Evolutionary conservation across 2,888 invertebrate genomes (phyloP).

Genomic region (Chalcosyrphus nemorum): DNA sequence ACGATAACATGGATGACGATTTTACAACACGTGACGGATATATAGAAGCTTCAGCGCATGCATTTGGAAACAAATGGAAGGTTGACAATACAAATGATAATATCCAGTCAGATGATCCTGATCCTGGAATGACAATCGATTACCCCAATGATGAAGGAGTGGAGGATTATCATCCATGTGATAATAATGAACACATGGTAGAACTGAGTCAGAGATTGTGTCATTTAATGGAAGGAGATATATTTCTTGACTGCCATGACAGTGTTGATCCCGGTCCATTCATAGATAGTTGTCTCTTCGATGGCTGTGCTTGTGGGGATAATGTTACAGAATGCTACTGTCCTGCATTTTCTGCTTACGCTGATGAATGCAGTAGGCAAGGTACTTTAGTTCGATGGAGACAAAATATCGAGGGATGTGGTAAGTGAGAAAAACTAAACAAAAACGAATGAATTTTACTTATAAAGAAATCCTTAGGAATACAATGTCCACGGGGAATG

Average conservation of each 20-base stretch:
- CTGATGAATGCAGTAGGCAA: constrained; percentile 89
- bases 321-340: constrained; percentile 87
- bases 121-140: no score
- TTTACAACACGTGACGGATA: constrained; percentile 94
- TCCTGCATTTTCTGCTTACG: constrained; percentile 92
- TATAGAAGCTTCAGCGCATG: constrained; percentile 84
- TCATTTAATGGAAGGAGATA: constrained; percentile 79
- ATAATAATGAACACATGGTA: constrained; percentile 86
- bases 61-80: neutral
- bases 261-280: constrained; percentile 90
- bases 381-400: constrained; percentile 90
- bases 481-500: constrained; percentile 90
- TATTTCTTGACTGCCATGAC: constrained; percentile 88
- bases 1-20: constrained; percentile 92
- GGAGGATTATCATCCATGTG: neutral
- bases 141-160: neutral
- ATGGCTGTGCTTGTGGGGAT: constrained; percentile 91
- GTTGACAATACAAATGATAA: neutral
- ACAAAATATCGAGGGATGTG: constrained; percentile 88
- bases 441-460: neutral
- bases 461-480: constrained; percentile 83
- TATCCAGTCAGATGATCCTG: constrained; percentile 83
- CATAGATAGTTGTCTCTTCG: constrained; percentile 92
- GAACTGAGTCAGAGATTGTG: constrained; percentile 88
- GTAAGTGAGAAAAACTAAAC: constrained; percentile 80